Percentiles rank a stretch among this genome's conserved stretches.
Evolutionary conservation across 2,888 invertebrate genomes (phyloP).

Genomic region (Willowsia nigromaculata): DNA sequence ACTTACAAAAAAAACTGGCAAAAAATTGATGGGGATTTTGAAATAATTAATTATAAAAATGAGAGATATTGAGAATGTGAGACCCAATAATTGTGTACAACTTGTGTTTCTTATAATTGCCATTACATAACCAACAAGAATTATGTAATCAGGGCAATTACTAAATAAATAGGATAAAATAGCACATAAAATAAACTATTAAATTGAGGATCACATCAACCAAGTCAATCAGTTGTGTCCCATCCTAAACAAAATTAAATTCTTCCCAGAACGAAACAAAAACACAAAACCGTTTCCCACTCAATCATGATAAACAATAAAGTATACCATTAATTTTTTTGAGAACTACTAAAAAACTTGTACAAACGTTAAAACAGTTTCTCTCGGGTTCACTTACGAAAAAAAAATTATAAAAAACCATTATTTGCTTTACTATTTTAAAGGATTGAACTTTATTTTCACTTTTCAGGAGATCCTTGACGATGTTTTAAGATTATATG

Average conservation of each 20-base stretch:
- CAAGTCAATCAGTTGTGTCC: conserved; percentile 36
- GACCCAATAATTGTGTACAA: conserved; percentile 57
- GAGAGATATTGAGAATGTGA: conserved; percentile 45
- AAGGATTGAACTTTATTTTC: conserved; percentile 65
- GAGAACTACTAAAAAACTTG: conserved; percentile 2
- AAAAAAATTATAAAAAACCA: conserved; percentile 43
- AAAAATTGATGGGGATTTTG: neutral
- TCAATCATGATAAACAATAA: neutral
- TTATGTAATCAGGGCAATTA: neutral
- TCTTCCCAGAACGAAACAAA: neutral
- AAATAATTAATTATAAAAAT: conserved; percentile 30
- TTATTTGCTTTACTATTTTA: conserved; percentile 17
- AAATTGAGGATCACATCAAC: conserved; percentile 32
- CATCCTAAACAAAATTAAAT: neutral
- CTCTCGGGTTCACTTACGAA: conserved; percentile 48
- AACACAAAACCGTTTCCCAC: neutral
- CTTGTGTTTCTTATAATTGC: neutral
- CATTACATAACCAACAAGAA: neutral
- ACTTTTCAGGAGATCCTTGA: conserved; percentile 58
- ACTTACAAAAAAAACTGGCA: conserved; percentile 57
- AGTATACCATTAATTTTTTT: neutral
- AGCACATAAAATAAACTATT: neutral
- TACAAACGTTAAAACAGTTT: conserved; percentile 39
- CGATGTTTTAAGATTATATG: neutral
- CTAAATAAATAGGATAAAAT: conserved; percentile 23